These are phyloP conservation scores for Isichthys henryi DNA, from an alignment of 2,113 vertebrate genomes.

Conservation along the genomic window DNA sequence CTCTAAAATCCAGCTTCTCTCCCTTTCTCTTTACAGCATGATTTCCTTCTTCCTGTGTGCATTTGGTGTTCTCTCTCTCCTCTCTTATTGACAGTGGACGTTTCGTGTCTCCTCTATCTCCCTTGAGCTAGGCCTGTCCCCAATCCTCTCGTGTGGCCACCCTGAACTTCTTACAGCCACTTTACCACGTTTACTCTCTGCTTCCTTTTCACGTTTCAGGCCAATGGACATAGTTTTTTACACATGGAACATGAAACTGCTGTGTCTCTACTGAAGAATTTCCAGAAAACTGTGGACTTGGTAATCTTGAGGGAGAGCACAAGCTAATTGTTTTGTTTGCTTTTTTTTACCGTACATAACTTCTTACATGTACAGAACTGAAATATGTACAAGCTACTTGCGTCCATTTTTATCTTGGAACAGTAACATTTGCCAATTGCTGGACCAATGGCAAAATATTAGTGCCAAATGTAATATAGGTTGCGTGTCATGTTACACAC, in stretches of 20 bases:
- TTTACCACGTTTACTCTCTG: slow-evolving; percentile 35
- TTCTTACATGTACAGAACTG: slow-evolving; percentile 48
- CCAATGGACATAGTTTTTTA: slow-evolving; percentile 98
- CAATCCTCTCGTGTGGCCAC: slow-evolving; percentile 49
- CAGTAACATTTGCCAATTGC: slow-evolving; percentile 93
- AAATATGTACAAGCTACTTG: slow-evolving; percentile 14
- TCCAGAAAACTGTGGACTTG: slow-evolving; percentile 97
- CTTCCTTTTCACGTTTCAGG: slow-evolving; percentile 79
- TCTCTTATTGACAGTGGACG: slow-evolving; percentile 56
- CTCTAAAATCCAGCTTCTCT: slow-evolving; percentile 60
- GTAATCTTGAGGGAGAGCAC: slow-evolving; percentile 96
- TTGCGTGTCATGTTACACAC: slow-evolving; percentile 58
- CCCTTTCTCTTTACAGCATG: slow-evolving; percentile 67
- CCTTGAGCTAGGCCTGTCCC: slow-evolving; percentile 61
- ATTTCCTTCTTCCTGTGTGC: slow-evolving; percentile 43
- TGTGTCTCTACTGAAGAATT: slow-evolving; percentile 98
- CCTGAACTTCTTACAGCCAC: background rate
- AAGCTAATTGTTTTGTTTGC: slow-evolving; percentile 85
- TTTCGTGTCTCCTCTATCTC: slow-evolving; percentile 48
- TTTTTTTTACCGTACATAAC: slow-evolving; percentile 47
- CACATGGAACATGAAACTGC: slow-evolving; percentile 98
- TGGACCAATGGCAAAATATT: slow-evolving; percentile 98
- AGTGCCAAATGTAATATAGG: slow-evolving; percentile 96
- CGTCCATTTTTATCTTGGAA: slow-evolving; percentile 73
- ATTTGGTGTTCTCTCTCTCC: slow-evolving; percentile 49